Evolutionary conservation across 1,140 invertebrate genomes (phyloP).

Genomic region (Ruditapes philippinarum): DNA sequence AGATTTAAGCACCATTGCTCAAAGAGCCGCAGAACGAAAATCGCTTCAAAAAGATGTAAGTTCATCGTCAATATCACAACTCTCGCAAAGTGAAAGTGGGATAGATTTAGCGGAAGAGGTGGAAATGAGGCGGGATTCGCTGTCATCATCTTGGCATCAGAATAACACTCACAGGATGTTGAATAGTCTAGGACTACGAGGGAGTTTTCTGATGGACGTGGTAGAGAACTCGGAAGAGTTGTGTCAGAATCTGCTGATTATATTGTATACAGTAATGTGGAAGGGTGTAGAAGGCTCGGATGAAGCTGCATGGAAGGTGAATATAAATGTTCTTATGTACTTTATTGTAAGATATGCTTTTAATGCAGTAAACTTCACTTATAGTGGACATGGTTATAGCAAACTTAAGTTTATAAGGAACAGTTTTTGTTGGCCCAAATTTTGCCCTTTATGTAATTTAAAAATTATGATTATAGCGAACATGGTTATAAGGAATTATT

Average conservation of each 20-base stretch:
- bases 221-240: slow-evolving; percentile 88
- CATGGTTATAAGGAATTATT: too few relatives aligned
- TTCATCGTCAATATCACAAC: slow-evolving; percentile 14
- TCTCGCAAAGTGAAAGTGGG: slow-evolving; percentile 76
- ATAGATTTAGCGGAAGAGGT: slow-evolving; percentile 64
- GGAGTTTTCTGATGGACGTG: slow-evolving; percentile 73
- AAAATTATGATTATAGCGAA: too few relatives aligned
- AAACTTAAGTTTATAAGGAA: too few relatives aligned
- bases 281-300: slow-evolving; percentile 89
- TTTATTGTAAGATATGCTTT: too few relatives aligned
- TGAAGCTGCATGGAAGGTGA: slow-evolving; percentile 89
- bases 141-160: slow-evolving; percentile 44
- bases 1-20: slow-evolving; percentile 78
- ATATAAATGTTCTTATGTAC: too few relatives aligned
- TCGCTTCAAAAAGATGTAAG: slow-evolving; percentile 35
- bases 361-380: too few relatives aligned
- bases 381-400: too few relatives aligned
- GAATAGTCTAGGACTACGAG: slow-evolving; percentile 78
- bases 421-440: too few relatives aligned
- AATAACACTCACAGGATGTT: slow-evolving; percentile 77
- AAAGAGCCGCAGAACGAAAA: slow-evolving; percentile 76
- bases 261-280: slow-evolving; percentile 90
- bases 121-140: slow-evolving; percentile 59
- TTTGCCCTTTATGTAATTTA: too few relatives aligned
- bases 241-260: slow-evolving; percentile 89